phyloP scores from a whole-genome alignment of 2,888 invertebrate species.

The Amphiduros pacificus region DNA sequence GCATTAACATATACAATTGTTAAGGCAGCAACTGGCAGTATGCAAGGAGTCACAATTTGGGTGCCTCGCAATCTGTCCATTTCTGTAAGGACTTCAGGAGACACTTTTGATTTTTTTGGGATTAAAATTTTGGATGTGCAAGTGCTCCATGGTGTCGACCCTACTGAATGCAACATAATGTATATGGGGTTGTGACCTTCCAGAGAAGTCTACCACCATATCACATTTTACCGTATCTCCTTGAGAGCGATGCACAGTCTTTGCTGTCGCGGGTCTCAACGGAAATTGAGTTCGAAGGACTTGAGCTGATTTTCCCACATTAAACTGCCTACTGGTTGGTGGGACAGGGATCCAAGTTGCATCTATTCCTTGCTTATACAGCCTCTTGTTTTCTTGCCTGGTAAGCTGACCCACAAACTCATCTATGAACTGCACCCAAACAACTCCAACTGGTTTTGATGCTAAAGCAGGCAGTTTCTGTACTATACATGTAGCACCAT shows the following conservation, averaged over 20 bases:
- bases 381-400: neutral
- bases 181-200: too few species aligned
- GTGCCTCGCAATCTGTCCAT: neutral
- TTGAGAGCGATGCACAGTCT: slow-evolving; percentile 4
- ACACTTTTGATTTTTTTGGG: neutral
- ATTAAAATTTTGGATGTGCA: neutral
- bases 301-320: neutral
- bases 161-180: slow-evolving; percentile 5
- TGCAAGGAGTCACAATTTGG: too few species aligned
- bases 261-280: slow-evolving; percentile 3
- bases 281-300: neutral
- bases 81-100: neutral
- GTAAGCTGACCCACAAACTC: neutral
- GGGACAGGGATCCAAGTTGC: neutral
- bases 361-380: neutral
- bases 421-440: neutral
- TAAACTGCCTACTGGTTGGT: neutral
- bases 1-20: too few species aligned
- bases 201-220: too few species aligned
- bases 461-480: neutral
- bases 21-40: too few species aligned
- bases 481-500: neutral
- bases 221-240: too few species aligned
- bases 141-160: neutral
- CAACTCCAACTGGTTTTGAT: neutral